Evolutionary conservation across 1,140 invertebrate species (phyloP), one percentile per base, ranked within the genome.

Genomic region (Monochamus saltuarius): DNA sequence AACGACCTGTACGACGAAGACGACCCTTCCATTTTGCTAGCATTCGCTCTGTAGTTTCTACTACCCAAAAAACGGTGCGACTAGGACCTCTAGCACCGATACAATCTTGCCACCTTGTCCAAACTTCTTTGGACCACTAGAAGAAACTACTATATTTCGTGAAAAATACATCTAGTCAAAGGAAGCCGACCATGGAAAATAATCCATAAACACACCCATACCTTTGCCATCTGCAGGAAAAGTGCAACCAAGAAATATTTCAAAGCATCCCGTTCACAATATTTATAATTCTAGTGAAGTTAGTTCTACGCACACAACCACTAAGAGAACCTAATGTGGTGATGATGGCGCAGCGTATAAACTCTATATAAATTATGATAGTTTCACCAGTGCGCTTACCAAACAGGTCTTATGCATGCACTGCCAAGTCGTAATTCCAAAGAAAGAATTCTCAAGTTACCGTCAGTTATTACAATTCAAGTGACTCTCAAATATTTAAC

Each of bases 21-120:
- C 75, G 91, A 94, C 79, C 91, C 91, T 69, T 92, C 91, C 50
- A 87, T 94, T 13, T n/a, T 94, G 92, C 71, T 92, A 94, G 82
- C 91, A 91, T 59, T 90, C 91, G 66, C 89, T 89, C 1, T 93
- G 94, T 78, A 92, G 90, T 77, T 94, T 93, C 78, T 86, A 87
- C 58, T 94, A 92, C 75, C 82, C 81, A 61, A 85, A 83, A 67
- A 89, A 79, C 79, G 14, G 89, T 93, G 37, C 87, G 89, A n/a
- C 88, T 91, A 0, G 92, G 92, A 51, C 92, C 91, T 0, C 74
- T 94, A 42, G 91, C 93, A 4, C 92, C 92, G 2, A 91, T 16
- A 91, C 94, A 45, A 88, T 94, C 10, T 75, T 94, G 34, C 91
- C 92, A 3, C 92, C 92, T 1, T 91, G 91, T 0, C 89, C 90